These are phyloP conservation scores for Hofmannophila pseudospretella DNA, from an alignment of 2,888 invertebrate genomes.

Conservation along the genomic window DNA sequence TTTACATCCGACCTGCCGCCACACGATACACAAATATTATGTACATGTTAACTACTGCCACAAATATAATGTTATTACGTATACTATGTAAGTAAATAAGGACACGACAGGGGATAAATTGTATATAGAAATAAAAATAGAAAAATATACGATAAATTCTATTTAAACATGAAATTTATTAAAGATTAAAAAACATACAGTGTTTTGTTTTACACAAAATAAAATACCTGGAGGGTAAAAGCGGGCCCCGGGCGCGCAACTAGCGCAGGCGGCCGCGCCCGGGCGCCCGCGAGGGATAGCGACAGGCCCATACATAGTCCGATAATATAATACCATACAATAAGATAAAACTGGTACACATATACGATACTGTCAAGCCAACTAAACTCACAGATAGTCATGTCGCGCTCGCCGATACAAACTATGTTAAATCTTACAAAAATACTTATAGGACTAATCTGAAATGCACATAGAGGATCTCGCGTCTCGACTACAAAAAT, in stretches of 20 bases:
- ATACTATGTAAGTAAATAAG: conserved; percentile 66
- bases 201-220: conserved; percentile 75
- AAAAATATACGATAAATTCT: conserved; percentile 76
- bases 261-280: conserved; percentile 34
- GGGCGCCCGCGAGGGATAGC: conserved; percentile 44
- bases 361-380: conserved; percentile 75
- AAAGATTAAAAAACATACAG: conserved; percentile 75
- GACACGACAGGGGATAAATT: conserved; percentile 50
- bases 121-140: conserved; percentile 70
- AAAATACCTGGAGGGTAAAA: conserved; percentile 70
- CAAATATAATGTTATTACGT: conserved; percentile 61
- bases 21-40: conserved; percentile 54
- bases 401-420: conserved; percentile 73
- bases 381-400: conserved; percentile 73
- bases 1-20: conserved; percentile 58
- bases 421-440: conserved; percentile 76
- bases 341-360: conserved; percentile 68
- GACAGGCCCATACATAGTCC: conserved; percentile 73
- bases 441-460: conserved; percentile 76
- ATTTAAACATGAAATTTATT: conserved; percentile 78
- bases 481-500: conserved; percentile 76
- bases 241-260: conserved; percentile 35
- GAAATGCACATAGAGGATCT: conserved; percentile 76
- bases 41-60: conserved; percentile 69
- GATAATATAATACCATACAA: conserved; percentile 74